These are phyloP conservation scores for Sialia sialis DNA, from an alignment of 2,113 vertebrate species.

Conservation along the genomic window DNA sequence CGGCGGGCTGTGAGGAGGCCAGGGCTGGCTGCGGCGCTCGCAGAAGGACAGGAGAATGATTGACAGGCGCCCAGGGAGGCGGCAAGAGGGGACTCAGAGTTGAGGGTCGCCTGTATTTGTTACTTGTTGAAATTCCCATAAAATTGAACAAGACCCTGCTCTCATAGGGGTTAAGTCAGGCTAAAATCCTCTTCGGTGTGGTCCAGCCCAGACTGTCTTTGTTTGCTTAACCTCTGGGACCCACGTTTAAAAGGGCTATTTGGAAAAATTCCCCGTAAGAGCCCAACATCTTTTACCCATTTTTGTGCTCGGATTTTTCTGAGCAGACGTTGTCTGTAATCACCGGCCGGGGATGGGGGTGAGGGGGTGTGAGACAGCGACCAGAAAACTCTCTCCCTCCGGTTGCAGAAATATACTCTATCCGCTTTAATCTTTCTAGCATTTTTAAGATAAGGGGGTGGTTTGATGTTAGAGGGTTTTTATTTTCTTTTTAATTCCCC, in stretches of 20 bases:
- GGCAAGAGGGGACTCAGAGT: constrained; percentile 16
- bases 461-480: background rate
- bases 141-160: constrained; percentile 83
- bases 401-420: background rate
- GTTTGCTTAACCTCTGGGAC: constrained; percentile 92
- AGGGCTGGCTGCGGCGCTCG: background rate
- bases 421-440: background rate
- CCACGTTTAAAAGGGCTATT: constrained; percentile 85
- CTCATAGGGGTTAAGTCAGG: constrained; percentile 80
- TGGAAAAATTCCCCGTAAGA: constrained; percentile 76
- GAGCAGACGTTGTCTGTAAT: background rate
- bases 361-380: background rate
- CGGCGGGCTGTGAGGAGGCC: background rate
- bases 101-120: constrained; percentile 68
- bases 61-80: constrained; percentile 44
- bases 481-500: background rate
- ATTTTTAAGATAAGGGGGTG: background rate
- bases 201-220: constrained; percentile 89
- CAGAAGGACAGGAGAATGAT: constrained; percentile 9
- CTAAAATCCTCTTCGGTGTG: constrained; percentile 88
- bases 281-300: constrained; percentile 73
- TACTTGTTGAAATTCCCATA: constrained; percentile 83
- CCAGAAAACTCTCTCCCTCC: background rate
- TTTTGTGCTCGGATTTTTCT: constrained; percentile 61
- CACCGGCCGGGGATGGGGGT: background rate